Evolutionary conservation across 2,888 invertebrate genomes (phyloP).

Genomic region (Caenorhabditis panamensis): DNA sequence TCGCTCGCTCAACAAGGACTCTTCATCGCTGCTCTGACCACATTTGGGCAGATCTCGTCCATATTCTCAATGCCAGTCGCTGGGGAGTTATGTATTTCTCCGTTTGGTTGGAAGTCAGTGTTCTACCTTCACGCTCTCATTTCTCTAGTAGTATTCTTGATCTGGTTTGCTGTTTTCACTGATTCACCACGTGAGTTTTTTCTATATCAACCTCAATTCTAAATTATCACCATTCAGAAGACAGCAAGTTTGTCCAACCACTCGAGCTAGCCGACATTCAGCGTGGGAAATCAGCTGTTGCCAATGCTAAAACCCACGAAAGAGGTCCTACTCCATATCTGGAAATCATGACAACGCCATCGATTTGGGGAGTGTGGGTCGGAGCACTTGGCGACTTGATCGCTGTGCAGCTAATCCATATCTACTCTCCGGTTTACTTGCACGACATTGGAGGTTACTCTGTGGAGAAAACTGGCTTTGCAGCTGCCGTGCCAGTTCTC

Average conservation of each 20-base stretch:
- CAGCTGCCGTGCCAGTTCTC: conserved; percentile 78
- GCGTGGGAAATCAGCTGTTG: conserved; percentile 57
- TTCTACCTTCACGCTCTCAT: conserved; percentile 77
- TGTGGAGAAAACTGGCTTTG: conserved; percentile 79
- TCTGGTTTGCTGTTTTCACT: conserved; percentile 67
- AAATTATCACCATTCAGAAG: conserved; percentile 29
- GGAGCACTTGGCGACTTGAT: conserved; percentile 79
- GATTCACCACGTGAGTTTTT: conserved; percentile 65
- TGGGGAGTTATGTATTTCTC: conserved; percentile 73
- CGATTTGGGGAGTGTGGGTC: conserved; percentile 79
- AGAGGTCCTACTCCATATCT: conserved; percentile 72
- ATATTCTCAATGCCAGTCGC: conserved; percentile 73
- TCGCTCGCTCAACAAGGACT: conserved; percentile 66
- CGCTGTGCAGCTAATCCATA: conserved; percentile 77
- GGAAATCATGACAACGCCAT: conserved; percentile 74
- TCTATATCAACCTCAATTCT: neutral
- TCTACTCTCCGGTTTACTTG: conserved; percentile 71
- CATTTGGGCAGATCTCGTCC: conserved; percentile 67
- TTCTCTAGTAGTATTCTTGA: conserved; percentile 69
- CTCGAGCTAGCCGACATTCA: conserved; percentile 60
- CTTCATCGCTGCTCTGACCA: conserved; percentile 67
- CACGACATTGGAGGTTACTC: conserved; percentile 74
- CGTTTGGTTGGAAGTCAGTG: conserved; percentile 77
- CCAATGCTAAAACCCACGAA: conserved; percentile 19
- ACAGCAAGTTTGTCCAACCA: conserved; percentile 42